Base-by-base conservation (phyloP, 2,113 vertebrate species). In the Junco hyemalis region DNA sequence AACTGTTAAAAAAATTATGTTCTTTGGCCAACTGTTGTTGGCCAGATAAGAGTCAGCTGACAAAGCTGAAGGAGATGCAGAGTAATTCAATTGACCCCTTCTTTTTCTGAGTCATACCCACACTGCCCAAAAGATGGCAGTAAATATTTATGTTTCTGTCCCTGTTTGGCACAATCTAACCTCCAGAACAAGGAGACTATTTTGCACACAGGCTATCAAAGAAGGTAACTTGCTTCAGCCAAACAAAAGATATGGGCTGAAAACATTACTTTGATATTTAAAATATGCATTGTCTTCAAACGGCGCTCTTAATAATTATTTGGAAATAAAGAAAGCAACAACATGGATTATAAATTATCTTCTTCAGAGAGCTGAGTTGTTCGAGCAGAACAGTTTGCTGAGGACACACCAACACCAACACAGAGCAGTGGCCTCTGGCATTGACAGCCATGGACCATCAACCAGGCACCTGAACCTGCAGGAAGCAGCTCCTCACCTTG, bases 41-140 rank as follows among this genome's bases (percentile, higher is more conserved):
- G 57, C 40, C 54, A 73, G 77, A 51, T 26, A 66, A 51, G 19
- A 78, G 78, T 33, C 44, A 54, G 53, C 3, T 63, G 81, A 84
- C 54, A 59, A 77, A 76, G 35, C 25, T 42, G 57, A 91, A 68
- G 64, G 42, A 92, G n/a, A 44, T 15, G 50, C 65, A 45, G 17
- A 50, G 21, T 22, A 63, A 66, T 28, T 69, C 0, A 0, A 70
- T 0, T n/a, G 68, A 82, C 10, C 4, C 6, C 25, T 60, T 79
- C 12, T 40, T 50, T 69, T 40, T 44, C 31, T 8, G 29, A 25
- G 44, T 80, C 69, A 94, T 96, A 93, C 84, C 38, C 14, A 38
- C 2, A 31, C 3, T 28, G 60, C 22, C 97, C 98, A 97, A 96
- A 88, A 98, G 98, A 84, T 98, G 98, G 97, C 96, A 88, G 94